These are phyloP conservation scores for Semotilus atromaculatus DNA, from an alignment of 2,797 vertebrate genomes.

Conservation along the genomic window DNA sequence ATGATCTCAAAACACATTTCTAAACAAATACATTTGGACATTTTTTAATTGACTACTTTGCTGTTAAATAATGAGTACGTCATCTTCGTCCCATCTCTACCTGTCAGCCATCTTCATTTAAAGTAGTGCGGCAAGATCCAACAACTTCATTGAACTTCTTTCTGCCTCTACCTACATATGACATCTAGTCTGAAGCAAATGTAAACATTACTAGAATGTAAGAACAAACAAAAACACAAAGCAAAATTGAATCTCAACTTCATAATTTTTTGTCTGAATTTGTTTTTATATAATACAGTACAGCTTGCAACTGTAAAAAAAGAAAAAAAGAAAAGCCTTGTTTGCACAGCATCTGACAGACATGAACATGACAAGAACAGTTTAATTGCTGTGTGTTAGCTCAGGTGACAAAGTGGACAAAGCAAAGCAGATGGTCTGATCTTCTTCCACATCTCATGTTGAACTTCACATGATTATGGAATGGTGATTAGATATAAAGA, in stretches of 20 bases:
- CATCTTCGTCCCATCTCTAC: not conserved
- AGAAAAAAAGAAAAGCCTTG: not conserved
- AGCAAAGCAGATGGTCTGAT: not conserved
- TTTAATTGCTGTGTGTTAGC: not conserved
- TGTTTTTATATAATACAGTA: not conserved
- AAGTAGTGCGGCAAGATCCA: not conserved
- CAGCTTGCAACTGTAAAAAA: not conserved
- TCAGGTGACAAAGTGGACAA: conserved; percentile 13
- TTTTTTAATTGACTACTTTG: not conserved
- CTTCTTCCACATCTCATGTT: conserved; percentile 4
- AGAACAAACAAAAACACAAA: not conserved
- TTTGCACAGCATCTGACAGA: not conserved
- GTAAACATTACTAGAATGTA: not conserved
- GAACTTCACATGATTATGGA: not conserved
- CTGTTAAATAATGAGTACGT: not conserved
- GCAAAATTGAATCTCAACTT: not conserved
- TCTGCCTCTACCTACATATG: not conserved
- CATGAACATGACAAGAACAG: not conserved
- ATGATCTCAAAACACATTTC: not conserved
- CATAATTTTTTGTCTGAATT: not conserved
- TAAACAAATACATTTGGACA: not conserved
- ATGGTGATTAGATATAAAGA: conserved; percentile 6
- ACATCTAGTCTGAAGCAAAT: not conserved
- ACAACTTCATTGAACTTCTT: not conserved
- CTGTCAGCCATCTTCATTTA: not conserved